Evolutionary conservation across 1,140 invertebrate genomes (phyloP).

Genomic region (Diachasma alloeum): DNA sequence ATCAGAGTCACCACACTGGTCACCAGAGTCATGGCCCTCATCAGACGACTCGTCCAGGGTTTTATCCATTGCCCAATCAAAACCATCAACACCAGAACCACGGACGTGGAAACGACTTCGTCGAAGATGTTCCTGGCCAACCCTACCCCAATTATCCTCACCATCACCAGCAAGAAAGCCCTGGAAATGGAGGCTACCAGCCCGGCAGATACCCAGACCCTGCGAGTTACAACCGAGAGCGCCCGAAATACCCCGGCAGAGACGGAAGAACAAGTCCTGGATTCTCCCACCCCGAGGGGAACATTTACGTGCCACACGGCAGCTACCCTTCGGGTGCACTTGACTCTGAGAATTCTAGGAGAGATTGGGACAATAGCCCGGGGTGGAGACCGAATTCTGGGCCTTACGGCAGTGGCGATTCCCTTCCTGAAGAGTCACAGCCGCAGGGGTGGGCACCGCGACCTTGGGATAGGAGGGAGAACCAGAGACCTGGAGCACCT

Average conservation of each 20-base stretch:
- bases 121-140: not conserved
- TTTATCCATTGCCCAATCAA: not conserved
- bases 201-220: not conserved
- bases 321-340: not conserved
- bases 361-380: not conserved
- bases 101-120: no score
- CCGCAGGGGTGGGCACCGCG: not conserved
- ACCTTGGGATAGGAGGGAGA: not conserved
- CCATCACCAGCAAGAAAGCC: not conserved
- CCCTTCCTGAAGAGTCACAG: not conserved
- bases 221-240: no score
- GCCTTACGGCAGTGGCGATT: not conserved
- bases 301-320: slow-evolving; percentile 32
- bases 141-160: not conserved
- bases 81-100: not conserved
- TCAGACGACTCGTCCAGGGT: not conserved
- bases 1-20: slow-evolving; percentile 30
- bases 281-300: not conserved
- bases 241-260: not conserved
- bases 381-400: slow-evolving; percentile 14
- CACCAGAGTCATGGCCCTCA: slow-evolving; percentile 25
- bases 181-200: not conserved
- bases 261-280: slow-evolving; percentile 27
- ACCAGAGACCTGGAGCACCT: not conserved
- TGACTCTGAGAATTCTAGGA: not conserved